phyloP scores from a whole-genome alignment of 2,888 invertebrate species.

The Microctonus hyperodae region DNA sequence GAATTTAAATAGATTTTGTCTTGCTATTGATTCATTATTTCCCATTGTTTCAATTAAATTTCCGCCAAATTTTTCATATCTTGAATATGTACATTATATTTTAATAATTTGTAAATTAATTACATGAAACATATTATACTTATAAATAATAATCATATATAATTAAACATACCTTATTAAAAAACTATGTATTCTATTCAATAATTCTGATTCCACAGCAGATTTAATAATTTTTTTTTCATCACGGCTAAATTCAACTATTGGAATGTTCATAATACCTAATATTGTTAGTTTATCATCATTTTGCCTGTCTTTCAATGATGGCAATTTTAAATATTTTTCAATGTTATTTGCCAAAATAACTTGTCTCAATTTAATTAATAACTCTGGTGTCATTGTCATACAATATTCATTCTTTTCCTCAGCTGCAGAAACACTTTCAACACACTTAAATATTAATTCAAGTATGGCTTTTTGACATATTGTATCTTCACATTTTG shows the following conservation, averaged over 20 bases:
- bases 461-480: conserved; percentile 45
- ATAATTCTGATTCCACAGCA: conserved; percentile 51
- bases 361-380: conserved; percentile 47
- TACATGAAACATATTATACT: no score
- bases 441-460: conserved; percentile 50
- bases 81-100: conserved; percentile 33
- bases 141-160: neutral
- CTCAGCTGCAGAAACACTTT: conserved; percentile 37
- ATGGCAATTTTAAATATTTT: conserved; percentile 50
- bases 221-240: conserved; percentile 55
- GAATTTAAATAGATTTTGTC: conserved; percentile 43
- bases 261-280: conserved; percentile 51
- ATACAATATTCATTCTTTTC: conserved; percentile 35
- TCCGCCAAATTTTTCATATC: conserved; percentile 50
- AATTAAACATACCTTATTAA: conserved; percentile 44
- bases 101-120: no score
- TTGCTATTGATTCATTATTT: conserved; percentile 43
- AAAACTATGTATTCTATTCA: conserved; percentile 51
- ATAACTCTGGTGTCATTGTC: conserved; percentile 35
- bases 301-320: conserved; percentile 37
- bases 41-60: conserved; percentile 48
- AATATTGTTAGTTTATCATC: conserved; percentile 48
- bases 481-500: conserved; percentile 46
- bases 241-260: conserved; percentile 51
- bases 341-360: conserved; percentile 45